These are phyloP conservation scores for Podarcis siculus DNA, from an alignment of 2,797 vertebrate species.

Conservation along the genomic window DNA sequence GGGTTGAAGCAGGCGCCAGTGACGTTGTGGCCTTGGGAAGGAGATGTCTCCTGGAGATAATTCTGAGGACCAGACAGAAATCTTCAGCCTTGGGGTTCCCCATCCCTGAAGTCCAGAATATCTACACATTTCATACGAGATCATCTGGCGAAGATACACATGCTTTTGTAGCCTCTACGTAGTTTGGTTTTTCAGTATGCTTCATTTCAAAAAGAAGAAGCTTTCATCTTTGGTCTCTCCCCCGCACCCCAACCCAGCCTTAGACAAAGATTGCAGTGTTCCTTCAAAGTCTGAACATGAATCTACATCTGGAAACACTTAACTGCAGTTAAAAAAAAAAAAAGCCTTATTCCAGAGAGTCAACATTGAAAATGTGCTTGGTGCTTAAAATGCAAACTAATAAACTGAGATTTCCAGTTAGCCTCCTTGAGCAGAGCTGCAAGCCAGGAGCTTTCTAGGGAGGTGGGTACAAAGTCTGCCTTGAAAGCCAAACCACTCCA, in stretches of 20 bases:
- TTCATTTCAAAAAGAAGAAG: neutral
- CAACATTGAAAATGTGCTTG: slow-evolving; percentile 46
- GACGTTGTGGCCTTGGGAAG: too few species aligned
- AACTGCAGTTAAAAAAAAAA: slow-evolving; percentile 55
- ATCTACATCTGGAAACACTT: slow-evolving; percentile 75
- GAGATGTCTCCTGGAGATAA: too few species aligned
- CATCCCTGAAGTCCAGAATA: too few species aligned
- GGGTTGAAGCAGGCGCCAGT: too few species aligned
- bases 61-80: too few species aligned
- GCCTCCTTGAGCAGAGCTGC: slow-evolving; percentile 20
- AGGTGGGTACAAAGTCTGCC: slow-evolving; percentile 14
- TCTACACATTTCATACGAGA: neutral
- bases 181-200: neutral
- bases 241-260: slow-evolving; percentile 12
- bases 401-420: slow-evolving; percentile 58
- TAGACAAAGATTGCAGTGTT: slow-evolving; percentile 64
- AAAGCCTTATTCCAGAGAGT: slow-evolving; percentile 59
- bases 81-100: too few species aligned
- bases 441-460: slow-evolving; percentile 53
- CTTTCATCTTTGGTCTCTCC: slow-evolving; percentile 11
- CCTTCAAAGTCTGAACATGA: slow-evolving; percentile 58
- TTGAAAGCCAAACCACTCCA: slow-evolving; percentile 31
- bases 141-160: neutral
- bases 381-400: slow-evolving; percentile 54
- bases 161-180: neutral